Base-by-base conservation (phyloP, 2,888 invertebrate species). In the Patella pellucida region DNA sequence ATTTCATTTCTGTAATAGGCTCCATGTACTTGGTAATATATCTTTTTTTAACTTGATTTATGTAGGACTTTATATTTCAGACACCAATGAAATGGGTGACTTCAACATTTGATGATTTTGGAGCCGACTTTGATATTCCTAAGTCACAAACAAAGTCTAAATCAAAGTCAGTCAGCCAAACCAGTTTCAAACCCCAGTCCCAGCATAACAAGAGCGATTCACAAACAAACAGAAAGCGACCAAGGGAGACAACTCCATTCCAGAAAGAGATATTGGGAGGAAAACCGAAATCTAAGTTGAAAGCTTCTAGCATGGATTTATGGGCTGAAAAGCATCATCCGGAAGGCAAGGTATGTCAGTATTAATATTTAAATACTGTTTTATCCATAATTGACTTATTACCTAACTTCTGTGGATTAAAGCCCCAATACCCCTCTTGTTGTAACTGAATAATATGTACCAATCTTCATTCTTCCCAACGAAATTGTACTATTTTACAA, bases 311-410 rank as follows among this genome's bases (percentile, higher is more conserved):
- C 68, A 78, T 76, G 41, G 83, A 81, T 41, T 76, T 87, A 1
- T 88, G 87, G 88, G 83, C 84, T 27, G 88, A 88, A 27, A 86
- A 86, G 79, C 76, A 86, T 80, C 77, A 83, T 16, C 88, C 88
- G 4, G 78, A 79, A 72, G 78, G 76, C 70, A 84, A 83, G 85
- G 87, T 86, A 52, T 31, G n/a, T 68, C 16, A 52, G 50, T 11
- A 23, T 16, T 52, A 56, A 31, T 54, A 41, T 62, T 16, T 27
- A 19, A 3, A 3, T 51, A n/a, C 19, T 41, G 41, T 41, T 41
- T 9, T 41, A 41, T 1, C 41, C 41, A 41, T 9, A 41, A 41
- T 9, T 41, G 7, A 9, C 41, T 41, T 41, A 41, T 41, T 41
- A 7, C 41, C 41, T 9, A 4, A 7, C 41, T 41, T 41, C 41